Percentiles rank a stretch among this genome's conserved stretches.
phyloP scores from a whole-genome alignment of 1,140 invertebrate species.

The Drosophila nigromelanica region DNA sequence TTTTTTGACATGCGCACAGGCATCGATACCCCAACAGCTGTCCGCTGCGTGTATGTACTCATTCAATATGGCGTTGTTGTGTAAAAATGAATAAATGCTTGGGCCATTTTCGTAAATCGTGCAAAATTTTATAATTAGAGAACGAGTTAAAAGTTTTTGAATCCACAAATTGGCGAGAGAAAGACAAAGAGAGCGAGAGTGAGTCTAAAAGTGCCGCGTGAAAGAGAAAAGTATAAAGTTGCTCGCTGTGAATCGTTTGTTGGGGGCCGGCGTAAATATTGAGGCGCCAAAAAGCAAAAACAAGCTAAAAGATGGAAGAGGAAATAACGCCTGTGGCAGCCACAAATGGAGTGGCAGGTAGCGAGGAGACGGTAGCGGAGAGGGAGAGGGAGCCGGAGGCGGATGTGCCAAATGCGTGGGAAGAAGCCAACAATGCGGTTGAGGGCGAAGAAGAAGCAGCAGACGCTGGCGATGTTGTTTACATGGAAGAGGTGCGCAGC shows the following conservation, averaged over 20 bases:
- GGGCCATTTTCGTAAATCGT: constrained; percentile 17
- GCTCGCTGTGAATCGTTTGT: background rate
- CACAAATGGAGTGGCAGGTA: constrained; percentile 37
- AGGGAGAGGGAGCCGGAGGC: background rate
- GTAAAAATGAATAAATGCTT: constrained; percentile 36
- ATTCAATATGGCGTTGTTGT: constrained; percentile 67
- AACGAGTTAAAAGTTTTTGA: background rate
- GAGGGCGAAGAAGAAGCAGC: constrained; percentile 10
- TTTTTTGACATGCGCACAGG: constrained; percentile 46
- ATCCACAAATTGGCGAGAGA: background rate
- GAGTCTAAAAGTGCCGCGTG: background rate
- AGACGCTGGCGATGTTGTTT: constrained; percentile 17
- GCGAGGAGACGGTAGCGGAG: background rate
- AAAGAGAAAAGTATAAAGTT: constrained; percentile 7
- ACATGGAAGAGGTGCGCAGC: constrained; percentile 26
- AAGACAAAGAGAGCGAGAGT: background rate
- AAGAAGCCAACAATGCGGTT: constrained; percentile 5
- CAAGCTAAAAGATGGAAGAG: constrained; percentile 52
- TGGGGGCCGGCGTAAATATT: constrained; percentile 30
- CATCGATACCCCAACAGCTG: constrained; percentile 62
- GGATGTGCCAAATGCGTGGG: constrained; percentile 12
- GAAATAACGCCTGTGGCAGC: constrained; percentile 51
- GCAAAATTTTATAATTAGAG: constrained; percentile 28
- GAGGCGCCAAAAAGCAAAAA: constrained; percentile 31
- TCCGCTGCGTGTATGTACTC: constrained; percentile 55